A percentile compares a stretch with the other conserved stretches of the same genome.
These are phyloP conservation scores for Mizuhopecten yessoensis DNA, from an alignment of 1,140 invertebrate species.

Conservation along the genomic window DNA sequence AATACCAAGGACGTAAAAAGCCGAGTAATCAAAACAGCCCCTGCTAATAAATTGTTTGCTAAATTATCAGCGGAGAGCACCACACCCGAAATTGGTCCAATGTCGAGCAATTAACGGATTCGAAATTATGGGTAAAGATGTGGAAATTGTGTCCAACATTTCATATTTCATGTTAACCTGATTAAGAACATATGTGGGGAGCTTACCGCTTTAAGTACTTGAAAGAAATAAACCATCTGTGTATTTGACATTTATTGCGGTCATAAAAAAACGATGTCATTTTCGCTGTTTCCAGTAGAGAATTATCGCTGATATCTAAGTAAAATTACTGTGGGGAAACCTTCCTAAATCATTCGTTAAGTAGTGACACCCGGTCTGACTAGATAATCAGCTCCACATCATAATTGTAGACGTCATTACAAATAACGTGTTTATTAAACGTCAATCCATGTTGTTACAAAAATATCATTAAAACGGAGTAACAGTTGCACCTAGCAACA, in stretches of 20 bases:
- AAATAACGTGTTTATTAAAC: neutral
- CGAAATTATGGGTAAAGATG: neutral
- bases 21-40: neutral
- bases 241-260: slow-evolving; percentile 12
- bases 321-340: neutral
- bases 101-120: neutral
- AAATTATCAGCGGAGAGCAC: neutral
- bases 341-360: neutral
- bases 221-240: neutral
- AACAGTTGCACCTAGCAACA: no score
- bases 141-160: neutral
- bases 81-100: slow-evolving; percentile 20
- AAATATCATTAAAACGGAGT: neutral
- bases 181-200: neutral
- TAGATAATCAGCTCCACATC: neutral
- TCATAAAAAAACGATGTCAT: neutral
- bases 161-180: neutral
- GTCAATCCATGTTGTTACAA: neutral
- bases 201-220: neutral
- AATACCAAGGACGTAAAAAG: neutral
- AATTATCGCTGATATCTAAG: neutral
- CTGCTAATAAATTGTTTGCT: neutral
- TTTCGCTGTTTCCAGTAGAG: neutral
- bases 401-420: neutral
- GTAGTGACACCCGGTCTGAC: neutral